Base-by-base conservation (phyloP, 2,113 vertebrate species). In the Anseranas semipalmata region DNA sequence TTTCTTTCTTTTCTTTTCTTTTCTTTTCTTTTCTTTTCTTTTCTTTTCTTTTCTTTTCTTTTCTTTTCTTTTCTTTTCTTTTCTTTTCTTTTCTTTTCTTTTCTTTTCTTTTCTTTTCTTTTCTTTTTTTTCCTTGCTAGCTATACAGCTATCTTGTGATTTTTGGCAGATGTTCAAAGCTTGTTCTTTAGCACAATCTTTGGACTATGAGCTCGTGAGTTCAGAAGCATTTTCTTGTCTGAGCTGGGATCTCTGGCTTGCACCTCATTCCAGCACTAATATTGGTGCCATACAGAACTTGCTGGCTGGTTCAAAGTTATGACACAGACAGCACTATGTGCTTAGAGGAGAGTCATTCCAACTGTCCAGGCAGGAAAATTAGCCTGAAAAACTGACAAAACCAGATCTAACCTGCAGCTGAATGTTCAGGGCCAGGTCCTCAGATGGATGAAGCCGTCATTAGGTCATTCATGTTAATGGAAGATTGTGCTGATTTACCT, bases 161-260 rank as follows among this genome's bases (percentile, higher is more conserved):
- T 95, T 91, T 95, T 95, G 93, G 92, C 93, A 77, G 56, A 33
- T 90, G 41, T 46, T 91, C 41, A 67, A 45, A 41, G 6, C 59
- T 94, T 91, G 66, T 73, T 91, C 63, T 95, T 95, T 63, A 91
- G 81, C 87, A 85, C 60, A 85, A 65, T 60, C 10, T 87, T 52
- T 83, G 72, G 75, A 83, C 82, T 88, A 93, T 45, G n/a, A 93
- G 55, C 5, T 35, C 0, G 5, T 76, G 93, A 84, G 68, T 92
- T 91, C 88, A 94, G 92, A 93, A 96, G 82, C 76, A 74, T 96
- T 95, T 90, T 46, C 92, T 94, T 95, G 92, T 96, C 95, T 93
- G 87, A 92, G 59, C 33, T 81, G 90, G 60, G 90, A 95, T 97
- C 95, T 96, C 88, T 96, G 95, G 93, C 90, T 93, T 92, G 56